Evolutionary conservation across 2,888 invertebrate genomes (phyloP), one percentile per base, ranked within the genome.

Genomic region (Ormyrus thymus): DNA sequence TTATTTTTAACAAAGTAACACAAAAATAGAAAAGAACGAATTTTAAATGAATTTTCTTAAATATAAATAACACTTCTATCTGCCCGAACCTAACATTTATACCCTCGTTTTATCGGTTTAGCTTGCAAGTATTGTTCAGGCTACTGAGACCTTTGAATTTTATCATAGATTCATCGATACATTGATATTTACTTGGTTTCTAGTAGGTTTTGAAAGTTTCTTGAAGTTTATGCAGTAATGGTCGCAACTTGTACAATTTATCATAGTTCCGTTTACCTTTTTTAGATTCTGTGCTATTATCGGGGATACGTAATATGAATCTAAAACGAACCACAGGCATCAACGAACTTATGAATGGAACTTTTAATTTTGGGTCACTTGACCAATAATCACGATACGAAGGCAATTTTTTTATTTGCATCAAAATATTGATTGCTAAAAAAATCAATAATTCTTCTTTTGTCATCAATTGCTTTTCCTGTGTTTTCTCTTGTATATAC

Each of bases 61-160:
- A n/a, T n/a, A n/a, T n/a, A n/a, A n/a, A n/a, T n/a, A n/a, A n/a
- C 15, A 50, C 3, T 50, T 48, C 64, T 58, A 48, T 73, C 76
- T 15, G 73, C 73, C 10, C 68, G 66, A 51, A 59, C 11, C 76
- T 65, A 76, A 29, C 11, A n/a, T 76, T 76, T 80, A 11, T 62
- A 76, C n/a, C 79, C 79, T 4, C 71, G 50, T 61, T 76, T 79
- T 65, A 79, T 55, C 43, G 71, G 79, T 48, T 76, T 80, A 11
- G 69, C 68, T 15, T 76, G 61, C 76, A 76, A 29, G 56, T 76
- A 76, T 50, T 76, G 72, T 51, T 80, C 50, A 76, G 46, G 9
- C 53, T 69, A 73, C 73, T 77, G 2, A 61, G 9, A 29, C 72
- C 79, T 65, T 81, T 79, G 6, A 59, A 59, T 59, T 59, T 59